These are phyloP conservation scores for Dicentrarchus labrax DNA, from an alignment of 2,113 vertebrate species.

Conservation along the genomic window DNA sequence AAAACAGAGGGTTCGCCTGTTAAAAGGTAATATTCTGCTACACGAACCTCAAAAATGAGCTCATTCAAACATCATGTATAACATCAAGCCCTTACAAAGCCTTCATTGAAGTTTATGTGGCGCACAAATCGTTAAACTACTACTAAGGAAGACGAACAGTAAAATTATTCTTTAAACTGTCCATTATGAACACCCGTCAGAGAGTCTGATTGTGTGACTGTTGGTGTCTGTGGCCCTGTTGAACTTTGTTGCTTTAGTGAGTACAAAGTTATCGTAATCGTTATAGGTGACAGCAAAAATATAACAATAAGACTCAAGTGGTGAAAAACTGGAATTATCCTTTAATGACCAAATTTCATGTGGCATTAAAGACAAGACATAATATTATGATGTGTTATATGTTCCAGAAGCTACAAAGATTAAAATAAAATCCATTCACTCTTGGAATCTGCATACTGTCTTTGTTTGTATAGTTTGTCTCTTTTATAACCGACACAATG, in stretches of 20 bases:
- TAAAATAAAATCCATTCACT: neutral
- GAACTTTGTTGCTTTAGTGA: neutral
- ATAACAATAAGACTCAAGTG: neutral
- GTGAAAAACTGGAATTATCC: neutral
- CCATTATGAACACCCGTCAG: neutral
- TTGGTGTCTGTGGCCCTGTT: neutral
- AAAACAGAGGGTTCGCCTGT: neutral
- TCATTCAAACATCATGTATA: constrained; percentile 20
- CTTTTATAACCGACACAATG: neutral
- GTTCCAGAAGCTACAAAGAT: neutral
- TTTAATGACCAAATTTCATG: neutral
- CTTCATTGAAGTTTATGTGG: neutral
- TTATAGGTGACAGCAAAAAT: neutral
- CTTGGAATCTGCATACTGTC: neutral
- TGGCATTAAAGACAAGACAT: neutral
- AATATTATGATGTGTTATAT: neutral
- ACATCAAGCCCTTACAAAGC: constrained; percentile 4
- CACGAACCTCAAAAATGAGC: neutral
- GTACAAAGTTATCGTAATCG: neutral
- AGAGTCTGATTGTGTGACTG: neutral
- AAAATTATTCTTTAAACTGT: neutral
- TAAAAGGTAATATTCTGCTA: neutral
- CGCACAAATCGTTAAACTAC: neutral
- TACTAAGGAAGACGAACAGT: neutral
- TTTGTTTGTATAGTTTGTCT: neutral